Evolutionary conservation across 2,888 invertebrate species (phyloP).

Genomic region (Amphiduros pacificus): DNA sequence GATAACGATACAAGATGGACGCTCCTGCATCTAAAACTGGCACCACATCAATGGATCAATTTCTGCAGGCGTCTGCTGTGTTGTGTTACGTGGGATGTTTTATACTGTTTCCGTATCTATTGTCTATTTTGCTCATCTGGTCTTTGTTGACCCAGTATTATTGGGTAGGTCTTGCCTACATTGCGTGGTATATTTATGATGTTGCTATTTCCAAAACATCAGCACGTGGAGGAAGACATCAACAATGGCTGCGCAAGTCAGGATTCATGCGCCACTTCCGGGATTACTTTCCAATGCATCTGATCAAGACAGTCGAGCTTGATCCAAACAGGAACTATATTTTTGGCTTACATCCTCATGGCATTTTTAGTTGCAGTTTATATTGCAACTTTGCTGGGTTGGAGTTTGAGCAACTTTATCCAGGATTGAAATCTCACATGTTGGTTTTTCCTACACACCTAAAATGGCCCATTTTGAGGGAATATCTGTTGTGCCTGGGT

Average conservation of each 20-base stretch:
- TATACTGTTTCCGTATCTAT: slow-evolving; percentile 57
- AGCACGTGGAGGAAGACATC: slow-evolving; percentile 63
- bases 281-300: slow-evolving; percentile 82
- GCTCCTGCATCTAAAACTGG: no score
- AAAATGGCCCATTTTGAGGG: slow-evolving; percentile 72
- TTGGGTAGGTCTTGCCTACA: slow-evolving; percentile 53
- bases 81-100: slow-evolving; percentile 72
- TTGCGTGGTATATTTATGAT: slow-evolving; percentile 43
- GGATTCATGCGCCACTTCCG: slow-evolving; percentile 70
- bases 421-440: slow-evolving; percentile 61
- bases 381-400: slow-evolving; percentile 79
- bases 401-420: slow-evolving; percentile 61
- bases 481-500: slow-evolving; percentile 68
- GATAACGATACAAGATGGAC: no score
- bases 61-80: slow-evolving; percentile 82
- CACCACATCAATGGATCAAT: no score
- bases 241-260: slow-evolving; percentile 69
- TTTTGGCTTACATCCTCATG: slow-evolving; percentile 85
- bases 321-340: slow-evolving; percentile 81
- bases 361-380: slow-evolving; percentile 79
- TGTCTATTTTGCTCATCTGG: slow-evolving; percentile 64
- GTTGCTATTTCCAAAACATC: slow-evolving; percentile 68
- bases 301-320: slow-evolving; percentile 81
- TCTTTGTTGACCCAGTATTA: slow-evolving; percentile 62
- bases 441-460: slow-evolving; percentile 76